phyloP scores from a whole-genome alignment of 2,888 invertebrate genomes.

The Habroteleia sp. region DNA sequence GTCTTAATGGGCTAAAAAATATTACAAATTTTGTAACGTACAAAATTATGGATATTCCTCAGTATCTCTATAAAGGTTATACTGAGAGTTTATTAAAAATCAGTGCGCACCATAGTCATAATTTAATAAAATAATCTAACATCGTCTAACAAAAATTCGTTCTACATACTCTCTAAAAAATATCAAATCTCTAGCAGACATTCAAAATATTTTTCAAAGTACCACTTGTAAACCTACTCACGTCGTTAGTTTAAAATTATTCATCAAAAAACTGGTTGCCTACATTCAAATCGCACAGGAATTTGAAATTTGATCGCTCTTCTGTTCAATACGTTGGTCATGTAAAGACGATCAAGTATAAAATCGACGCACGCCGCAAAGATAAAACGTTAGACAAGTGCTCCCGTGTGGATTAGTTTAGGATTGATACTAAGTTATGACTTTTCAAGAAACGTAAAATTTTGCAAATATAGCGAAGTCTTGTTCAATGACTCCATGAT shows the following conservation, averaged over 20 bases:
- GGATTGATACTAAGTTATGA: constrained; percentile 15
- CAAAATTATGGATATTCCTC: no score
- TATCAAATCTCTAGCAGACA: no score
- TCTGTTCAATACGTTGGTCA: constrained; percentile 23
- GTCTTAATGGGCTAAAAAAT: no score
- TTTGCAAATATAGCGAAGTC: background rate
- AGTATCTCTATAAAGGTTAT: no score
- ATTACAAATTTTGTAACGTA: no score
- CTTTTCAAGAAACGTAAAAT: constrained; percentile 28
- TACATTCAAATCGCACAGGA: constrained; percentile 31
- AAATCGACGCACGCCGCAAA: constrained; percentile 32
- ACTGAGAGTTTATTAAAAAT: no score
- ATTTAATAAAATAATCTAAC: no score
- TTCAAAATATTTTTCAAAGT: background rate
- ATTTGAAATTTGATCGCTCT: constrained; percentile 34
- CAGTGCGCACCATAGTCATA: no score
- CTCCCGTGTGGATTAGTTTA: constrained; percentile 31
- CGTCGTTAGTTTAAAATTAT: constrained; percentile 19
- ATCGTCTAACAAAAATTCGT: no score
- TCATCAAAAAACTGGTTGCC: constrained; percentile 9
- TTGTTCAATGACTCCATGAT: constrained; percentile 56
- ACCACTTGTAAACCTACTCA: background rate
- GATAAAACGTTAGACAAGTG: constrained; percentile 49
- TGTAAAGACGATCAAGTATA: constrained; percentile 48
- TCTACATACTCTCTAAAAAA: no score